Evolutionary conservation across 64 coral and sea anemone species (phyloP), one percentile per base, ranked within the genome.

Genomic region (Stylophora pistillata): DNA sequence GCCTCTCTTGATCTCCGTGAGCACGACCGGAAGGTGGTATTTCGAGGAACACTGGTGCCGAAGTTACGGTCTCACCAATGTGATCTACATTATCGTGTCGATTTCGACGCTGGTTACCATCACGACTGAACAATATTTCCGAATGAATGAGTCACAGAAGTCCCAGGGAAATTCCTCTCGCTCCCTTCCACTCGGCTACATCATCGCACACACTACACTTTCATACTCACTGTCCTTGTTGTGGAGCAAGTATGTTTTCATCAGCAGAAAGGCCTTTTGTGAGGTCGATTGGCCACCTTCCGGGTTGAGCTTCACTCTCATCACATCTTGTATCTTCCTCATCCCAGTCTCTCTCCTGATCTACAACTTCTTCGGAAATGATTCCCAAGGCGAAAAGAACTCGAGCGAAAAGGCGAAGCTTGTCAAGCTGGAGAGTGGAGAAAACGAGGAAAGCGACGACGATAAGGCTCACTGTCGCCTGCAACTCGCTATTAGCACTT

Each of bases 171-270:
- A 69, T 56, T 55, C 95, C 14, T 71, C 82, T n/a, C 91, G 95
- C 18, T 87, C 95, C 6, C 73, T 92, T 71, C 85, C 95, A 18
- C 76, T 99, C 16, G 97, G 97, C 17, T 99, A 95, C 69, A 95
- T 99, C 29, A 95, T 99, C 56, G 97, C 93, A 1, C 97, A 99
- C 88, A 99, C 97, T 2, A 99, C 97, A 53, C 53, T 99, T 9
- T 99, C 97, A 10, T 99, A 99, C 85, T 99, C 97, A 27, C 73
- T 99, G 12, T 93, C 93, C 25, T 55, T 99, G 30, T 72, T 99
- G 16, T 99, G 97, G 97, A 99, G 97, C 77, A 99, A 99, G 72
- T 99, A 99, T 56, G 93, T 95, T 6, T 99, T 99, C 86, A 92
- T 99, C 34, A 99, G 93, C 63, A 87, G 97, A 37, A 99, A 99